A percentile compares a stretch with the other conserved stretches of the same genome.
These are phyloP conservation scores for Perca fluviatilis DNA, from an alignment of 2,113 vertebrate species.

Conservation along the genomic window DNA sequence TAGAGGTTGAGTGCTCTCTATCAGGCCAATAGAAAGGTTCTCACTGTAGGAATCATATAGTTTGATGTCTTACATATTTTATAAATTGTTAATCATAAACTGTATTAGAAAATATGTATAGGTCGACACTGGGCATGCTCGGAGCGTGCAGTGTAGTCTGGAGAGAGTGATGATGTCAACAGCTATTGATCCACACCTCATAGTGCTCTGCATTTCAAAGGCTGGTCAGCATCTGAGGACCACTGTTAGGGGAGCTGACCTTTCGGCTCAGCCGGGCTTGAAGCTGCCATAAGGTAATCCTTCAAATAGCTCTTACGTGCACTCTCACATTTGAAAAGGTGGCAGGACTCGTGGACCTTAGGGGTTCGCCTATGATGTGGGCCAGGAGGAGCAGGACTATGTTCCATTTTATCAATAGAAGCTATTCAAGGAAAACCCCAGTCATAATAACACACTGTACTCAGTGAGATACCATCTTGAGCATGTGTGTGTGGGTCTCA, in stretches of 20 bases:
- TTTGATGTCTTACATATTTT: background rate
- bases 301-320: constrained; percentile 77
- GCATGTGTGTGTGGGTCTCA: background rate
- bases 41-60: background rate
- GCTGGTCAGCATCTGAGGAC: constrained; percentile 69
- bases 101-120: background rate
- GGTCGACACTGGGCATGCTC: background rate
- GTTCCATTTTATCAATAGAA: constrained; percentile 43
- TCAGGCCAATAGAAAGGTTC: background rate
- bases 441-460: constrained; percentile 9
- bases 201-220: constrained; percentile 73
- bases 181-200: constrained; percentile 72
- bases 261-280: constrained; percentile 72
- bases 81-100: background rate
- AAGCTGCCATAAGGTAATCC: constrained; percentile 74
- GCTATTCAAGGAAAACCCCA: constrained; percentile 44
- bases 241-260: constrained; percentile 77
- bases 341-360: constrained; percentile 50
- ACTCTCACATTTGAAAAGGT: constrained; percentile 81
- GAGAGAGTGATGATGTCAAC: constrained; percentile 76
- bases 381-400: constrained; percentile 37
- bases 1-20: background rate
- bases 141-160: constrained; percentile 11
- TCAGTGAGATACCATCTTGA: constrained; percentile 13
- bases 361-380: constrained; percentile 81